phyloP scores from a whole-genome alignment of 2,888 invertebrate genomes.

The Dasysyrphus tricinctus region DNA sequence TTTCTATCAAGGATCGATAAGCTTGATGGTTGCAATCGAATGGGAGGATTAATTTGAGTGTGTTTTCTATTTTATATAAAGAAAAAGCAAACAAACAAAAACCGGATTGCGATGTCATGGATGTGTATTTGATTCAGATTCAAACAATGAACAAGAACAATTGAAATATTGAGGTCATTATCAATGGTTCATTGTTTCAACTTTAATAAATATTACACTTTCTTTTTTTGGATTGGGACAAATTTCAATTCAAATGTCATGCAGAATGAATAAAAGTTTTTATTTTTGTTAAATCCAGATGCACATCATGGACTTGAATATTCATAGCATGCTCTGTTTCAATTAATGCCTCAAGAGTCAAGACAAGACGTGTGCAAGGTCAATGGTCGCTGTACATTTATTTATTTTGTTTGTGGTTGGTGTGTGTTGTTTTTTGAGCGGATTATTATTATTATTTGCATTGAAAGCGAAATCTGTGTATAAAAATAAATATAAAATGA shows the following conservation, averaged over 20 bases:
- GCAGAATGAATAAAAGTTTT: conserved; percentile 27
- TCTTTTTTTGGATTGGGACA: conserved; percentile 17
- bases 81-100: conserved; percentile 2
- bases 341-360: conserved; percentile 34
- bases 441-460: conserved; percentile 21
- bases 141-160: background rate
- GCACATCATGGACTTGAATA: conserved; percentile 34
- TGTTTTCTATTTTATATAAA: background rate
- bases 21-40: background rate
- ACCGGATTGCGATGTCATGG: background rate
- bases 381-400: conserved; percentile 44
- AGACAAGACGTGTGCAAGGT: conserved; percentile 48
- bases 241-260: conserved; percentile 30
- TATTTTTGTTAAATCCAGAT: conserved; percentile 16
- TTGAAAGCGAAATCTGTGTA: conserved; percentile 8
- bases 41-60: conserved; percentile 15
- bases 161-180: conserved; percentile 43
- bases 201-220: conserved; percentile 7
- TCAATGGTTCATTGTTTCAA: conserved; percentile 48
- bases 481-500: background rate
- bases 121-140: conserved; percentile 16
- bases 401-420: conserved; percentile 5
- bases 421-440: conserved; percentile 15
- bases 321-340: conserved; percentile 40
- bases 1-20: conserved; percentile 21